A percentile compares a stretch with the other conserved stretches of the same genome.
Conservation (phyloP, 2,113 vertebrate species). For the Lepidothrix coronata region DNA sequence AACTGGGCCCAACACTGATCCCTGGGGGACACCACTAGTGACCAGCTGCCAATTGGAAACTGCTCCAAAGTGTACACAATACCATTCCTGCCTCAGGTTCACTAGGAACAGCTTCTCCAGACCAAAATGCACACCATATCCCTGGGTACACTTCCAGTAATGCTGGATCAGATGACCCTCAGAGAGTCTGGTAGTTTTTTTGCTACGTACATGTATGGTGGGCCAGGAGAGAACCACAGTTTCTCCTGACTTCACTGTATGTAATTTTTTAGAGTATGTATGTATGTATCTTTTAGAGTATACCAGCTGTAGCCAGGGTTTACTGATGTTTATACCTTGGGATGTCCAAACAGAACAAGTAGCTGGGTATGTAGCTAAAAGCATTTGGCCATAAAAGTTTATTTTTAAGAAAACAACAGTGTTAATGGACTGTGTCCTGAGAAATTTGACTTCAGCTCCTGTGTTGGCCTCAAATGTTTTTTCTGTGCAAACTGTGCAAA, state of each 20-base stretch:
- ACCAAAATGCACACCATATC: accelerated
- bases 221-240: not conserved
- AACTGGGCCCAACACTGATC: too few species aligned
- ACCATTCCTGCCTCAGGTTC: not conserved
- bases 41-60: too few species aligned
- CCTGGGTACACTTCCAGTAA: not conserved
- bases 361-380: not conserved
- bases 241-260: not conserved
- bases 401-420: not conserved
- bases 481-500: not conserved
- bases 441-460: not conserved
- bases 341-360: not conserved
- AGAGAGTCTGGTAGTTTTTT: not conserved
- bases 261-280: not conserved
- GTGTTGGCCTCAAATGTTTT: not conserved
- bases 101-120: not conserved
- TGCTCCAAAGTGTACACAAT: not conserved
- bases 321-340: not conserved
- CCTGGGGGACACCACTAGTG: too few species aligned
- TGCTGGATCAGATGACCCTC: not conserved
- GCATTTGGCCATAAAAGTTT: not conserved
- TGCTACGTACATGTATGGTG: accelerated
- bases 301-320: not conserved
- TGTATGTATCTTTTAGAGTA: not conserved
- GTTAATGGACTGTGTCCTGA: not conserved